Evolutionary conservation across 2,888 invertebrate species (phyloP).

Genomic region (Pollenia griseotomentosa): DNA sequence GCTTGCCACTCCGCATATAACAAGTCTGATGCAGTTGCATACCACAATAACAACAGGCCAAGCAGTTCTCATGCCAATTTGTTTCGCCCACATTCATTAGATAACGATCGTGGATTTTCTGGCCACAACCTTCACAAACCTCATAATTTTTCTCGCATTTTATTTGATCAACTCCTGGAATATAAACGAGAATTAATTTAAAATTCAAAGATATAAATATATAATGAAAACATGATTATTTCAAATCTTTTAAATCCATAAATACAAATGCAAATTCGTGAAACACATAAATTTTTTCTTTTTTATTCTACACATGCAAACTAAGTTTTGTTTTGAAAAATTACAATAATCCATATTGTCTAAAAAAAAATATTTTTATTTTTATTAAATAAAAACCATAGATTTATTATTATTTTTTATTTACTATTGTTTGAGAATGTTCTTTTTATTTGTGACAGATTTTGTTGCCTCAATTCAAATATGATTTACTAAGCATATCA

Average conservation of each 20-base stretch:
- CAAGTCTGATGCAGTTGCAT: constrained; percentile 95
- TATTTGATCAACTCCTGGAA: constrained; percentile 86
- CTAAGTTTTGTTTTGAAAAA: constrained; percentile 22
- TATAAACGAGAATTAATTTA: neutral
- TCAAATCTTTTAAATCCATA: constrained; percentile 4
- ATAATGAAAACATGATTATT: neutral
- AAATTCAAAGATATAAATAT: neutral
- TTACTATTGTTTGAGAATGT: constrained; percentile 31
- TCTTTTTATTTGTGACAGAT: constrained; percentile 41
- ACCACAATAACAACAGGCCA: constrained; percentile 97
- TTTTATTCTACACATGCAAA: constrained; percentile 1
- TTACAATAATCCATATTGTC: neutral
- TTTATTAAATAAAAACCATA: constrained; percentile 34
- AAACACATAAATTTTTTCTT: neutral
- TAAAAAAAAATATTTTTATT: neutral
- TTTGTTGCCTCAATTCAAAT: constrained; percentile 67
- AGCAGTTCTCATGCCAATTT: constrained; percentile 98
- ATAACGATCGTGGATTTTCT: constrained; percentile 97
- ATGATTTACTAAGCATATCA: constrained; percentile 73
- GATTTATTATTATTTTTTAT: constrained; percentile 50
- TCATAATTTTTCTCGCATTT: constrained; percentile 93
- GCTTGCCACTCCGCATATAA: constrained; percentile 95
- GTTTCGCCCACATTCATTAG: constrained; percentile 97
- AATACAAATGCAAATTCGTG: neutral
- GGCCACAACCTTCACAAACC: constrained; percentile 97